Evolutionary conservation across 2,797 vertebrate genomes (phyloP).

Genomic region (Hafferia zeledoni): DNA sequence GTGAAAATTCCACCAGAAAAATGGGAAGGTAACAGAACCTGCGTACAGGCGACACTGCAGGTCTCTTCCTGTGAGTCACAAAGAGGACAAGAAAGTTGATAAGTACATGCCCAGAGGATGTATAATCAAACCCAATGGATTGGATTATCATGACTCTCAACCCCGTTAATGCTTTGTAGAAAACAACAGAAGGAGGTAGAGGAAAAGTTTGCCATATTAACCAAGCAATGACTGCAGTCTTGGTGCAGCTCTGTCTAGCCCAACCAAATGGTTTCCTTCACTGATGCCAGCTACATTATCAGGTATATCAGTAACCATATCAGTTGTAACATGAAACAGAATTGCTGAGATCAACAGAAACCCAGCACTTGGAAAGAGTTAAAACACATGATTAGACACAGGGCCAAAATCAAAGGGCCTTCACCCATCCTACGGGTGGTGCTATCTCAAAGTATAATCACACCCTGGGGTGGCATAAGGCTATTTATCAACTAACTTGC

Average conservation of each 20-base stretch:
- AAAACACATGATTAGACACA: conserved; percentile 62
- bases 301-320: conserved; percentile 55
- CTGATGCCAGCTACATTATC: conserved; percentile 42
- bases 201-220: conserved; percentile 31
- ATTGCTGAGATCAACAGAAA: conserved; percentile 68
- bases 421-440: conserved; percentile 48
- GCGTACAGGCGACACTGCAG: neutral
- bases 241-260: conserved; percentile 28
- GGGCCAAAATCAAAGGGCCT: conserved; percentile 65
- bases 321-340: conserved; percentile 66
- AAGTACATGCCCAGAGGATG: neutral
- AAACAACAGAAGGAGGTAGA: conserved; percentile 26
- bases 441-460: conserved; percentile 72
- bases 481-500: conserved; percentile 64
- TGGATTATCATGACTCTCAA: neutral
- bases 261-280: conserved; percentile 41
- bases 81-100: neutral
- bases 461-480: conserved; percentile 47
- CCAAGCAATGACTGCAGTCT: conserved; percentile 10
- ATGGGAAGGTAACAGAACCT: neutral
- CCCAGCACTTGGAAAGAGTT: conserved; percentile 69
- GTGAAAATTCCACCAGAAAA: neutral
- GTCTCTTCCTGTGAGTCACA: neutral
- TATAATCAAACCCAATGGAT: neutral
- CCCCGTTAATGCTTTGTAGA: conserved; percentile 3